Conservation (phyloP, 2,113 vertebrate genomes). For the Bambusicola thoracicus region DNA sequence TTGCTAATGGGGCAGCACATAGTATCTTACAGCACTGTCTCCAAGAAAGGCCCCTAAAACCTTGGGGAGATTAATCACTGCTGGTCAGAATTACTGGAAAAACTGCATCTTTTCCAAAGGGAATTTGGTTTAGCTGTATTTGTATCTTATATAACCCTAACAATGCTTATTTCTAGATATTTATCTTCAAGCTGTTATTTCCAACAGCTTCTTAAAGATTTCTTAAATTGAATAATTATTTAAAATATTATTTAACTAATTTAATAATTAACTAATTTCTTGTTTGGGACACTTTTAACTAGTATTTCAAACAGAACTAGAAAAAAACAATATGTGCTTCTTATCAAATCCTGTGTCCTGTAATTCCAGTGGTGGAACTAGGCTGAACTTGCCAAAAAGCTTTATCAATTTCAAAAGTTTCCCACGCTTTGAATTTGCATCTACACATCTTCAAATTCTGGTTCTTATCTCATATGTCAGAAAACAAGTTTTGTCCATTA, state of each 20-base stretch:
- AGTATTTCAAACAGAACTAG: background rate
- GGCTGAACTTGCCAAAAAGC: background rate
- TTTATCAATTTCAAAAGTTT: background rate
- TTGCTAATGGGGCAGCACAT: background rate
- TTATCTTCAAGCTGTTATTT: background rate
- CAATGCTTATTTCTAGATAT: background rate
- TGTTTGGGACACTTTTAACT: background rate
- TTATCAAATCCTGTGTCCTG: background rate
- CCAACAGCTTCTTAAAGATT: background rate
- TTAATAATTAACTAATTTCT: too few species aligned
- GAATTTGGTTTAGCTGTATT: background rate
- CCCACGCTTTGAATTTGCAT: background rate
- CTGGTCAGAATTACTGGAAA: background rate
- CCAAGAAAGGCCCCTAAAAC: background rate
- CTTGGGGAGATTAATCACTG: background rate
- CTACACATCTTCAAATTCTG: background rate
- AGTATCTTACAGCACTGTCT: background rate
- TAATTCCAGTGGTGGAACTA: background rate
- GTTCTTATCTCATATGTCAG: background rate
- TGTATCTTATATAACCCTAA: background rate
- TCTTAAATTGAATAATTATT: background rate
- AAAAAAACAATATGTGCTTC: background rate
- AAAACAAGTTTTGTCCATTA: background rate
- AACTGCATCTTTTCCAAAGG: background rate
- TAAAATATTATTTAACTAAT: background rate